Conservation (phyloP, 2,113 vertebrate genomes). For the Cygnus buccinator region DNA sequence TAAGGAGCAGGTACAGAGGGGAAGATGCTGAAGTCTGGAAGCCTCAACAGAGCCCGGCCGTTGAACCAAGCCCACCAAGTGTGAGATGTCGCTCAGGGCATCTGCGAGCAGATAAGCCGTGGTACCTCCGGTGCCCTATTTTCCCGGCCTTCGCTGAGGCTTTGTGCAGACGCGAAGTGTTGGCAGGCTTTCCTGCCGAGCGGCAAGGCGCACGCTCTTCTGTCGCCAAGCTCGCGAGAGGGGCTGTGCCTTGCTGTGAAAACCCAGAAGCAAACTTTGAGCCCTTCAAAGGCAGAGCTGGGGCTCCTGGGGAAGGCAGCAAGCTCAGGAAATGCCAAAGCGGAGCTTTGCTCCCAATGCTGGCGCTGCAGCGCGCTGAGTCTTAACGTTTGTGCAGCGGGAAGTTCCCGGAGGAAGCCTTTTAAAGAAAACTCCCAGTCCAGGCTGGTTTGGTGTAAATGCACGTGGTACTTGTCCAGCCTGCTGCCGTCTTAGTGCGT, state of each 20-base stretch:
- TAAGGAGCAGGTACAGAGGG: neutral
- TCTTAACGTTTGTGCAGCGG: neutral
- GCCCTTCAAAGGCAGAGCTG: neutral
- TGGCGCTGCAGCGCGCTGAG: accelerated
- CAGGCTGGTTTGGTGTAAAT: neutral
- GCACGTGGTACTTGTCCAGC: accelerated
- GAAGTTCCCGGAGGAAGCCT: neutral
- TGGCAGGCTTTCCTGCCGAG: neutral
- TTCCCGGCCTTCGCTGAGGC: neutral
- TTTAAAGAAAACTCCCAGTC: neutral
- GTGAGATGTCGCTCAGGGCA: neutral
- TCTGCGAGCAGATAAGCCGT: accelerated
- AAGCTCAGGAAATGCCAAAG: neutral
- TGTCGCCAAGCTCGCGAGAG: accelerated
- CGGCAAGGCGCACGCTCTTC: accelerated
- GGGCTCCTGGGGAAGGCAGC: neutral
- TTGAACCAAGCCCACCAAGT: accelerated
- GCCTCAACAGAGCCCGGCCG: neutral
- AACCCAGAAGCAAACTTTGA: neutral
- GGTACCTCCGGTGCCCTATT: accelerated
- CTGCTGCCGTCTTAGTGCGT: neutral
- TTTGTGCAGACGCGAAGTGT: neutral
- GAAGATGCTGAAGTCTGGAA: neutral
- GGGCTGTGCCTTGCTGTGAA: no score
- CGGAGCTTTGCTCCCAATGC: neutral